Conservation (phyloP, 92 coral and sea anemone genomes). For the Zoanthus gigantus region DNA sequence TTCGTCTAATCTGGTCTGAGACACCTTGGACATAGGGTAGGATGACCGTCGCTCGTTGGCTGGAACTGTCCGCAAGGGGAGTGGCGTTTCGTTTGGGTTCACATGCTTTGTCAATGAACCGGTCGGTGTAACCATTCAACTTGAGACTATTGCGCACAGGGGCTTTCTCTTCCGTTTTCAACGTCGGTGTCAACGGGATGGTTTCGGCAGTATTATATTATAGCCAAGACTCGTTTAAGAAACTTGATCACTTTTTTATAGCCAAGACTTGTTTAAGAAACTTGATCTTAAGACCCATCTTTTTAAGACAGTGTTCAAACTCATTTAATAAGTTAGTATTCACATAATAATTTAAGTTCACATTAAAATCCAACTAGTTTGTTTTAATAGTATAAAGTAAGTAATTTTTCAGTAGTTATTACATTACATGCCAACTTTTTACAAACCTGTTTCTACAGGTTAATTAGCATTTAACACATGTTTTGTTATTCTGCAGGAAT, state of each 20-base stretch:
- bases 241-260: neutral
- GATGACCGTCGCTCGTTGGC: too few relatives aligned
- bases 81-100: too few relatives aligned
- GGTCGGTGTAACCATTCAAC: too few relatives aligned
- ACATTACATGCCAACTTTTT: neutral
- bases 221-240: neutral
- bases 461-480: neutral
- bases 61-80: too few relatives aligned
- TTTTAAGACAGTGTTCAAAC: neutral
- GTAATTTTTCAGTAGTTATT: neutral
- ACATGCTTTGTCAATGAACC: too few relatives aligned
- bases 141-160: too few relatives aligned
- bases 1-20: too few relatives aligned
- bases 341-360: neutral
- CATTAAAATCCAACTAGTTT: neutral
- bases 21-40: too few relatives aligned
- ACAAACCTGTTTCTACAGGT: constrained; percentile 1
- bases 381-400: neutral
- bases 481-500: neutral
- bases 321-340: neutral
- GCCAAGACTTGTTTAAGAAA: neutral
- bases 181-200: too few relatives aligned
- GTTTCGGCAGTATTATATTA: neutral
- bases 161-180: too few relatives aligned
- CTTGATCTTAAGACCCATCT: neutral